phyloP scores from a whole-genome alignment of 92 coral and sea anemone genomes.

The Phymanthus crucifer region DNA sequence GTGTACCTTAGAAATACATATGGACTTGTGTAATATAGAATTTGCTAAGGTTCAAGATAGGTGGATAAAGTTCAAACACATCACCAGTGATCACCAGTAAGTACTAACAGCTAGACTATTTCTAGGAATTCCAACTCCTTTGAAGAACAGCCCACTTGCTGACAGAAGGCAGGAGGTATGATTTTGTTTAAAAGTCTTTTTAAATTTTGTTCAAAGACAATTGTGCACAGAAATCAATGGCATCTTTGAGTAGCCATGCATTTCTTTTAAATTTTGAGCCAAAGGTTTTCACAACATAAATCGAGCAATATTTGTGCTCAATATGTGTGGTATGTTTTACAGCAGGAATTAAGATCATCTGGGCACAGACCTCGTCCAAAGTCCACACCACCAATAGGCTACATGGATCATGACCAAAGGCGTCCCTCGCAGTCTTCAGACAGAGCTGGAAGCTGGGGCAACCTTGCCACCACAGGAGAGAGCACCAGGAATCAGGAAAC shows the following conservation, averaged over 20 bases:
- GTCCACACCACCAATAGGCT: slow-evolving; percentile 83
- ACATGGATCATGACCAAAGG: slow-evolving; percentile 41
- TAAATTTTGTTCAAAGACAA: background rate
- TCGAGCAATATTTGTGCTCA: background rate
- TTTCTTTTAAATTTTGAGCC: too few relatives aligned
- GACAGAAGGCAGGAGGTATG: slow-evolving; percentile 59
- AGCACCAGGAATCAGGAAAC: slow-evolving; percentile 91
- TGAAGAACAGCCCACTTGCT: slow-evolving; percentile 70
- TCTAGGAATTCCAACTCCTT: slow-evolving; percentile 71
- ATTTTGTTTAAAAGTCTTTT: too few relatives aligned
- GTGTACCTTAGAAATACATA: too few relatives aligned
- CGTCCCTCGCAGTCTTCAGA: slow-evolving; percentile 38
- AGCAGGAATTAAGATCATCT: slow-evolving; percentile 49
- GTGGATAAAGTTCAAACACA: too few relatives aligned
- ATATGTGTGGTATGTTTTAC: background rate
- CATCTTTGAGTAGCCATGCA: too few relatives aligned
- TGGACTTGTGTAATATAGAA: too few relatives aligned
- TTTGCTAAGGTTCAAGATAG: too few relatives aligned
- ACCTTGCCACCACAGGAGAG: slow-evolving; percentile 92
- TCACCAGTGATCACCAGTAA: too few relatives aligned
- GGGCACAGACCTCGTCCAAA: slow-evolving; percentile 74
- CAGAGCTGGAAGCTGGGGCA: slow-evolving; percentile 69
- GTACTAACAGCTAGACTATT: background rate
- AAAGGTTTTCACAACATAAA: background rate
- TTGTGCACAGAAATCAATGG: background rate